A percentile compares a stretch with the other conserved stretches of the same genome.
Evolutionary conservation across 2,888 invertebrate species (phyloP).

Genomic region (Papilio gigon): DNA sequence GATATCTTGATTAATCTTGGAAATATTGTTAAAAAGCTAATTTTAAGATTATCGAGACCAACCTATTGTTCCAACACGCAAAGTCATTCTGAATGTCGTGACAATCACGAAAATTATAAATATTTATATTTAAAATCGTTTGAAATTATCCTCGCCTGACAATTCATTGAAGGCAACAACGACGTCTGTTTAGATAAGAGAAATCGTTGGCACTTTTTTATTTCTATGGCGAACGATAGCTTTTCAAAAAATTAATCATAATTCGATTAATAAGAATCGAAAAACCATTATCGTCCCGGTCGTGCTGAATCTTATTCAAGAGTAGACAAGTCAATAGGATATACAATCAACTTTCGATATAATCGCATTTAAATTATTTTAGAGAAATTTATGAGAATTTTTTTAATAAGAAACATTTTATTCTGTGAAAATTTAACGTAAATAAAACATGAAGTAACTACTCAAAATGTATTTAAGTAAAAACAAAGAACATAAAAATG

Average conservation of each 20-base stretch:
- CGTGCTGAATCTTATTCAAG: too few species aligned
- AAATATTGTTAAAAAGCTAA: conserved; percentile 11
- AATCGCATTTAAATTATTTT: too few species aligned
- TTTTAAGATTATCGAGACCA: conserved; percentile 20
- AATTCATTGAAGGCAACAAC: conserved; percentile 34
- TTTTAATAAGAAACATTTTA: too few species aligned
- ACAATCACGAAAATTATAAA: conserved; percentile 30
- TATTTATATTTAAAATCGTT: conserved; percentile 32
- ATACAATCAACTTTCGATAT: too few species aligned
- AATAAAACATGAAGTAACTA: not conserved
- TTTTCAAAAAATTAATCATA: not conserved
- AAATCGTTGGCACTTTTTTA: conserved; percentile 11
- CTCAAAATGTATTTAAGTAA: not conserved
- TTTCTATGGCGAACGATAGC: not conserved
- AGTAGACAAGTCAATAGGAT: too few species aligned
- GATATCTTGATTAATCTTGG: not conserved
- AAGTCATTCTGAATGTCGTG: conserved; percentile 24
- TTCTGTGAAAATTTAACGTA: not conserved
- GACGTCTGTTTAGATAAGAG: conserved; percentile 21
- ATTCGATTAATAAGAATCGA: too few species aligned
- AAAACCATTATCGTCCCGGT: too few species aligned
- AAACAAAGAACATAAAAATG: not conserved
- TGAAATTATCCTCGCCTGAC: conserved; percentile 26
- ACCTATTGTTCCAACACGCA: conserved; percentile 33
- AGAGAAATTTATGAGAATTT: too few species aligned